Evolutionary conservation across 1,140 invertebrate species (phyloP).

Genomic region (Pristionchus pacificus): DNA sequence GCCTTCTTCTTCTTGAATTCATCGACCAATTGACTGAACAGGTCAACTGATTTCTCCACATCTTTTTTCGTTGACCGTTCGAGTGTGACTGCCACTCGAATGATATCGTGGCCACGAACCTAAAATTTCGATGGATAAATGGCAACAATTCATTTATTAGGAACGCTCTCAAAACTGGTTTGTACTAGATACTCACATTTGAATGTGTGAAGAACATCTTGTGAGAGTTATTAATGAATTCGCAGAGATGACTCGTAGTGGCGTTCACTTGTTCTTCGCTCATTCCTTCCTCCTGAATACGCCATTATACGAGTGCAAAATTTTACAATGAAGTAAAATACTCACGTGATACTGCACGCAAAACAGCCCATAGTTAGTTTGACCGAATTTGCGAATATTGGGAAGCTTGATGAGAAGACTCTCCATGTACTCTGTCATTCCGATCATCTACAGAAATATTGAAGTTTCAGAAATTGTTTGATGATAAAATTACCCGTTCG

Average conservation of each 20-base stretch:
- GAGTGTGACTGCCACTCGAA: constrained; percentile 16
- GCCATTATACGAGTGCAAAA: too few relatives aligned
- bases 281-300: constrained; percentile 62
- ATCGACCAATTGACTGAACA: constrained; percentile 16
- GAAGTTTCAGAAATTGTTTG: too few relatives aligned
- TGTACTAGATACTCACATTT: too few relatives aligned
- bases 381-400: constrained; percentile 70
- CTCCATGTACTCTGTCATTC: constrained; percentile 50
- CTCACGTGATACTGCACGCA: constrained; percentile 80
- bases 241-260: constrained; percentile 50
- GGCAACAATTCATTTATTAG: too few relatives aligned
- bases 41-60: background rate
- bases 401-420: constrained; percentile 37
- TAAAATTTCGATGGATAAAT: too few relatives aligned
- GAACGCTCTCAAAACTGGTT: too few relatives aligned
- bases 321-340: too few relatives aligned
- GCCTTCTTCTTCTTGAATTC: constrained; percentile 6
- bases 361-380: constrained; percentile 73
- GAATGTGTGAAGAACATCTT: constrained; percentile 16
- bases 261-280: constrained; percentile 6
- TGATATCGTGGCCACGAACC: constrained; percentile 12
- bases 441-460: constrained; percentile 47
- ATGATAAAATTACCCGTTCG: constrained; percentile 60
- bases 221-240: constrained; percentile 39
- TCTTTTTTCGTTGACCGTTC: background rate